phyloP scores from a whole-genome alignment of 2,888 invertebrate species.

The Melanchra persicariae region DNA sequence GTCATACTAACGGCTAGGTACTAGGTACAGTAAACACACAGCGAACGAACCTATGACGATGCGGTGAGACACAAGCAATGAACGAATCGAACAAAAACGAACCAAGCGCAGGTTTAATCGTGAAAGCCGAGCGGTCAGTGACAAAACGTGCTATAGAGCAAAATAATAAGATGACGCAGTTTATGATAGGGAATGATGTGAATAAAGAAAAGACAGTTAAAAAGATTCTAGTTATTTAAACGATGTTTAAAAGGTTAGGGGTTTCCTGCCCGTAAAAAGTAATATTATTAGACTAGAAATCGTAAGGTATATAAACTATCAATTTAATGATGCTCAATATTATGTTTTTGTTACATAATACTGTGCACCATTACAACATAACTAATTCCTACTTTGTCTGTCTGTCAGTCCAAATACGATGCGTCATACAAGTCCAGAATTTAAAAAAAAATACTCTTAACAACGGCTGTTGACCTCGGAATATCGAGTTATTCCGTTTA shows the following conservation, averaged over 20 bases:
- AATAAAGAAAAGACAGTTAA: conserved; percentile 38
- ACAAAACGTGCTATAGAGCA: conserved; percentile 70
- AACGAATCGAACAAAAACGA: conserved; percentile 62
- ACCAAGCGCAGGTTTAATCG: conserved; percentile 65
- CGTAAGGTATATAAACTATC: conserved; percentile 14
- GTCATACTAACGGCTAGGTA: conserved; percentile 1
- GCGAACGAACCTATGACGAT: conserved; percentile 55
- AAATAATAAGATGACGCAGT: conserved; percentile 68
- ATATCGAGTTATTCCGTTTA: background rate
- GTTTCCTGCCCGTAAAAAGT: conserved; percentile 30
- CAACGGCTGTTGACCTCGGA: conserved; percentile 5
- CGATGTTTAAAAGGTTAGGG: background rate
- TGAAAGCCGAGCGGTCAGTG: conserved; percentile 70
- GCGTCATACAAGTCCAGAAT: conserved; percentile 13
- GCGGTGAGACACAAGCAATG: conserved; percentile 67
- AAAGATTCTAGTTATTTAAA: conserved; percentile 20
- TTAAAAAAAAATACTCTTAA: background rate
- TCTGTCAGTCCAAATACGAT: conserved; percentile 25
- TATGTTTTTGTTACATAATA: background rate
- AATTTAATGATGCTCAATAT: conserved; percentile 26
- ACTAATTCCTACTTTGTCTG: conserved; percentile 33
- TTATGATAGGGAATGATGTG: conserved; percentile 55
- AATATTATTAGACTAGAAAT: conserved; percentile 34
- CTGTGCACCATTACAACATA: conserved; percentile 8
- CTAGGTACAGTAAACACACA: conserved; percentile 43